Evolutionary conservation across 2,113 vertebrate species (phyloP).

Genomic region (Neofelis nebulosa): DNA sequence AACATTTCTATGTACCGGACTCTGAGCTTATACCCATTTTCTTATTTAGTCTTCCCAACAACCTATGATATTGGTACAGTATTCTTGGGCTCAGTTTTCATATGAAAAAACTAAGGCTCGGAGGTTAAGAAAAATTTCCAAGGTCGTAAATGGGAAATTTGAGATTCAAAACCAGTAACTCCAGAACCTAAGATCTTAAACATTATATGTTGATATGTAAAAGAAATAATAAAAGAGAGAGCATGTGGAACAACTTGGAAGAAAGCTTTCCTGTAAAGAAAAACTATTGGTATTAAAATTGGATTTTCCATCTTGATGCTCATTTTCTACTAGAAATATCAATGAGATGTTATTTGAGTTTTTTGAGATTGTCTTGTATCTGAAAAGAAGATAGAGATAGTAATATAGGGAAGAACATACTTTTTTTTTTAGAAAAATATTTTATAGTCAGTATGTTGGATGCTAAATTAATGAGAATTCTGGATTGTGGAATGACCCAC

Average conservation of each 20-base stretch:
- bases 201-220: neutral
- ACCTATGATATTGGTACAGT: neutral
- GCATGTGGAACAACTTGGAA: neutral
- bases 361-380: neutral
- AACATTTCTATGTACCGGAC: neutral
- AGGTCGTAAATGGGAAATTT: neutral
- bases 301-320: neutral
- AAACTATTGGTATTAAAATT: neutral
- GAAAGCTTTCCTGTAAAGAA: neutral
- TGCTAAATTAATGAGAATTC: neutral
- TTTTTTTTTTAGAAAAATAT: neutral
- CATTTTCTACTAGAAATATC: neutral
- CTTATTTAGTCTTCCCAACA: neutral
- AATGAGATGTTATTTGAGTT: neutral
- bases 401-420: neutral
- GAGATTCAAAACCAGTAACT: neutral
- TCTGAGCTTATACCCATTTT: neutral
- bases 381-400: neutral
- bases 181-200: neutral
- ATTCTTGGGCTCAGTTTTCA: neutral
- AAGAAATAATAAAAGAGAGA: neutral
- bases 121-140: neutral
- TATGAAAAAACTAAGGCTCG: neutral
- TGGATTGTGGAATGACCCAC: neutral
- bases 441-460: neutral